A percentile compares a stretch with the other conserved stretches of the same genome.
These are phyloP conservation scores for Pachycephus smyrnensis DNA, from an alignment of 2,888 invertebrate genomes.

Conservation along the genomic window DNA sequence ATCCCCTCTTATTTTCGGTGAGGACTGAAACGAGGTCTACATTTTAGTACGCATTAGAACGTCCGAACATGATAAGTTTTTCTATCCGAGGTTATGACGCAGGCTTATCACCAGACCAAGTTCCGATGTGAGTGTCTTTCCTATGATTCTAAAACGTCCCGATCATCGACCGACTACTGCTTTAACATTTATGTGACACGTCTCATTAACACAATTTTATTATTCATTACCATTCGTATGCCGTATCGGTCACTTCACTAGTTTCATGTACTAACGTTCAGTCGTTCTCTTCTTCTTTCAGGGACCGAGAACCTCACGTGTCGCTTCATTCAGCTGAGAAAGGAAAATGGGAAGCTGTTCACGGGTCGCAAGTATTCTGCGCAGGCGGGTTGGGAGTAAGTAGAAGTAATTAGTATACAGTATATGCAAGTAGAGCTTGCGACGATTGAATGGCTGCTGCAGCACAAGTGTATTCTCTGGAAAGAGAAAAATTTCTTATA, in stretches of 20 bases:
- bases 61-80: slow-evolving; percentile 49
- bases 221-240: background rate
- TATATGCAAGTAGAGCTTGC: background rate
- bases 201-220: background rate
- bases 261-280: background rate
- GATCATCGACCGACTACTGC: background rate
- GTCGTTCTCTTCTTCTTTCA: slow-evolving; percentile 24
- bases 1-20: slow-evolving; percentile 25
- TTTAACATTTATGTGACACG: background rate
- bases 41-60: slow-evolving; percentile 57
- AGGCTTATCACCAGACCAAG: slow-evolving; percentile 50
- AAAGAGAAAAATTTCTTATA: background rate
- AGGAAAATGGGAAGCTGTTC: slow-evolving; percentile 57
- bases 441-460: background rate
- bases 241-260: background rate
- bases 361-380: slow-evolving; percentile 58
- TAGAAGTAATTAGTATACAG: slow-evolving; percentile 21
- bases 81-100: slow-evolving; percentile 42
- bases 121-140: slow-evolving; percentile 53
- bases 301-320: slow-evolving; percentile 58
- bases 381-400: slow-evolving; percentile 51
- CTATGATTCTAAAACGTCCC: background rate
- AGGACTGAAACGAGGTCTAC: slow-evolving; percentile 54
- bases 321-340: slow-evolving; percentile 54
- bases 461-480: background rate